Evolutionary conservation across 2,113 vertebrate genomes (phyloP).

Genomic region (Alaudala cheleensis): DNA sequence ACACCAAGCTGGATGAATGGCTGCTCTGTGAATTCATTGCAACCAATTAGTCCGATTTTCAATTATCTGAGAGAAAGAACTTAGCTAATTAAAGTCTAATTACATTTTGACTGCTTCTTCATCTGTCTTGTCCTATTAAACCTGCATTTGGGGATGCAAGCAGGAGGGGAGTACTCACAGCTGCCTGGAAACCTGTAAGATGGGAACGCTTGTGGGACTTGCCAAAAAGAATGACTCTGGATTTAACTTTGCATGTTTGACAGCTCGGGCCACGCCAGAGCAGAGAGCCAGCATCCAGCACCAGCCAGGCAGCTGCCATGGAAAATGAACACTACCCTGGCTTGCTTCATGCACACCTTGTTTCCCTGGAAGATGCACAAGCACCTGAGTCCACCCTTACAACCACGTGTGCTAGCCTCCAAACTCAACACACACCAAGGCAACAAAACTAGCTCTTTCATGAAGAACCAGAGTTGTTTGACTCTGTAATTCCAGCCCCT

Average conservation of each 20-base stretch:
- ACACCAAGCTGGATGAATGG: background rate
- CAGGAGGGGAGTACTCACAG: background rate
- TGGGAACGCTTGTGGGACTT: background rate
- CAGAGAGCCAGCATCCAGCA: background rate
- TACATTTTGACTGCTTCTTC: conserved; percentile 34
- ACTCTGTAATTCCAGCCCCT: background rate
- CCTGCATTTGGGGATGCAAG: background rate
- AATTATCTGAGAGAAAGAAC: conserved; percentile 39
- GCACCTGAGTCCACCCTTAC: background rate
- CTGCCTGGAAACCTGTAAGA: background rate
- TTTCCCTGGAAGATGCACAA: background rate
- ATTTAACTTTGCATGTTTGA: background rate
- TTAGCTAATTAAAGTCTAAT: conserved; percentile 52
- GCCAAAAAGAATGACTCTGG: background rate
- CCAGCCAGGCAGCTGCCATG: background rate
- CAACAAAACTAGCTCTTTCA: background rate
- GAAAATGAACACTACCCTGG: background rate
- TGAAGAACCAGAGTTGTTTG: background rate
- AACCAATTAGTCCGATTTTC: conserved; percentile 43
- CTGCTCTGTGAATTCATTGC: conserved; percentile 13
- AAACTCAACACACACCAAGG: background rate
- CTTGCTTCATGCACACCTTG: background rate
- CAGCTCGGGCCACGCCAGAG: background rate
- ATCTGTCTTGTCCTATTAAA: conserved; percentile 37
- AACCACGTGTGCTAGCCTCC: fast-evolving